Base-by-base conservation (phyloP, 2,797 vertebrate genomes). In the Petrocephalus schoutedeni region DNA sequence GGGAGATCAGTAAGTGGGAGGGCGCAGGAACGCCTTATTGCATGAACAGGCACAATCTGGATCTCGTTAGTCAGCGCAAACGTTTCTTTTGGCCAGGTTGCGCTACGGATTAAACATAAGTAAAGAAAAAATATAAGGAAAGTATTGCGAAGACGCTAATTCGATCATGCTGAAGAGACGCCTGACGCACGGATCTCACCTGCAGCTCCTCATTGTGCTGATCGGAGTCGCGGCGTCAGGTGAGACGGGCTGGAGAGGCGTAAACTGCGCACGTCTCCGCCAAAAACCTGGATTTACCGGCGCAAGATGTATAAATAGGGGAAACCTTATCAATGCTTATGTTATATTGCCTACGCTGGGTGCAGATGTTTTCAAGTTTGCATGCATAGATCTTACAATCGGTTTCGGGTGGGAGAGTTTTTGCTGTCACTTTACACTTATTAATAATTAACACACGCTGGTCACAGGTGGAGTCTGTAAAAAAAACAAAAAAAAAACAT, bases 191-290 rank as follows among this genome's bases (percentile, higher is more conserved):
- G 91, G 89, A 90, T 93, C 90, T 0, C 89, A 90, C 89, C 57
- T 93, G 59, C 87, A 64, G 87, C 51, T 94, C 77, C 57, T 93
- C 86, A 86, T 89, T 58, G 91, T 95, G 93, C 94, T 95, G 91
- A 90, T 54, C 84, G 95, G 93, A 94, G 92, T 95, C 51, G 93
- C 92, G 90, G 93, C 91, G 32, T 93, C 94, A 95, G 95, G 95
- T 95, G 92, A 95, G 94, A 91, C 1, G 19, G 9, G 86, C 61
- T 95, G 92, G 94, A 94, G 90, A 1, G 21, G 8, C 85, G 83
- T 7, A n/a, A 45, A 49, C 41, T 61, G 59, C 59, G 59, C 59
- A 61, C 5, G 21, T 59, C n/a, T 59, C n/a, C n/a, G n/a, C n/a
- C 0, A 3, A 61, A n/a, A 9, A 49, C 45, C 32, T 19, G 45